Evolutionary conservation across 2,888 invertebrate genomes (phyloP).

Genomic region (Endotricha flammealis): DNA sequence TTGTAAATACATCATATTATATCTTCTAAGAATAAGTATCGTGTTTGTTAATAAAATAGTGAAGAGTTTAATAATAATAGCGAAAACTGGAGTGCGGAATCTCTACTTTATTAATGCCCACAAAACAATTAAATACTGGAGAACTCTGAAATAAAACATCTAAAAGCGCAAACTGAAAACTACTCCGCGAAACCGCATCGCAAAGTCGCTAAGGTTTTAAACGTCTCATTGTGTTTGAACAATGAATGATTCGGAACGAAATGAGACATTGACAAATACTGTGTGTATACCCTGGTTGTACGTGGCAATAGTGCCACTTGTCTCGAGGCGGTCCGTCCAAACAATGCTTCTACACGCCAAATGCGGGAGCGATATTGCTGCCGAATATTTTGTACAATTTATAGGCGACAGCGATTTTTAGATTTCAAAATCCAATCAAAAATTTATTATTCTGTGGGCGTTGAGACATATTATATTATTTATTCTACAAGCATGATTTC

Average conservation of each 20-base stretch:
- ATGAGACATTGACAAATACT: conserved; percentile 6
- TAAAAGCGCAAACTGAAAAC: conserved; percentile 6
- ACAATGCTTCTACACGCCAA: conserved; percentile 28
- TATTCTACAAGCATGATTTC: no score
- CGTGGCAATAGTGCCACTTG: conserved; percentile 1
- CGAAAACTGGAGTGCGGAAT: no score
- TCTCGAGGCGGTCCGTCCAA: conserved; percentile 23
- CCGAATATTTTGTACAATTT: no score
- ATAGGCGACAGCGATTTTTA: no score
- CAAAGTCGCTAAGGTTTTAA: background rate
- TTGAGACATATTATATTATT: no score
- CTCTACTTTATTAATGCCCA: no score
- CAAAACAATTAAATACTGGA: background rate
- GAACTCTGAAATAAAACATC: background rate
- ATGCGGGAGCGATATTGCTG: conserved; percentile 13
- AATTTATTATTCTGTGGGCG: no score
- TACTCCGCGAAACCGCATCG: conserved; percentile 1
- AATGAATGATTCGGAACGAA: conserved; percentile 4
- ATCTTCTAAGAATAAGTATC: no score
- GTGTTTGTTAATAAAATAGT: no score
- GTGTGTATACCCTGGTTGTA: background rate
- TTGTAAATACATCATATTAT: no score
- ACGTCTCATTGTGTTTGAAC: conserved; percentile 8
- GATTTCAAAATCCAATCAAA: no score
- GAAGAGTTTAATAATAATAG: no score